Conservation (phyloP, 2,888 invertebrate species). For the Megaustenia siamemsis region DNA sequence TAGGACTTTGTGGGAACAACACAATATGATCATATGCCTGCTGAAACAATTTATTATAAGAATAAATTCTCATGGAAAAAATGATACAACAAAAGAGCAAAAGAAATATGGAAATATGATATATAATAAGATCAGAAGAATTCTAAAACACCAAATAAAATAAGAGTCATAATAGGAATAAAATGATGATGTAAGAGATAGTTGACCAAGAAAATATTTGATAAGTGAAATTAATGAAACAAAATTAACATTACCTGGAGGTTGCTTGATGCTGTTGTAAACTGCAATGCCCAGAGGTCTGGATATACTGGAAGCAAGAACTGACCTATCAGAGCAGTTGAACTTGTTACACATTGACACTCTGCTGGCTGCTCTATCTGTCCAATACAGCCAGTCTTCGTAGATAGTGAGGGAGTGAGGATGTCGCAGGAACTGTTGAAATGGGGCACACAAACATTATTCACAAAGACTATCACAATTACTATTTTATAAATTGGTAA, state of each 20-base stretch:
- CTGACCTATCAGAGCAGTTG: slow-evolving; percentile 93
- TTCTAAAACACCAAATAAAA: too few species aligned
- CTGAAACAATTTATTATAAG: too few species aligned
- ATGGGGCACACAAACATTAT: too few species aligned
- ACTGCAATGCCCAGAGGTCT: slow-evolving; percentile 96
- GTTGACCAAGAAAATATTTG: not conserved
- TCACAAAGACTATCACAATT: too few species aligned
- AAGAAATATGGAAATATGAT: too few species aligned
- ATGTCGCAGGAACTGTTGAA: slow-evolving; percentile 91
- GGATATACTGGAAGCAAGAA: slow-evolving; percentile 95
- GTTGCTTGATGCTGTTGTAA: slow-evolving; percentile 96
- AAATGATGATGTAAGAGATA: not conserved
- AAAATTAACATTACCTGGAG: slow-evolving; percentile 77
- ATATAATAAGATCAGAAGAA: too few species aligned
- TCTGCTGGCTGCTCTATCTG: slow-evolving; percentile 90
- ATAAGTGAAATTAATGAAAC: not conserved
- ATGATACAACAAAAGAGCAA: too few species aligned
- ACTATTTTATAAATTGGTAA: too few species aligned
- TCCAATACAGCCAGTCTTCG: slow-evolving; percentile 82
- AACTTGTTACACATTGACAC: slow-evolving; percentile 86
- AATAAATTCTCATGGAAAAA: too few species aligned
- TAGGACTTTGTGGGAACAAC: too few species aligned
- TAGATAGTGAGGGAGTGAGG: slow-evolving; percentile 86
- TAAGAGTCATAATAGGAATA: too few species aligned
- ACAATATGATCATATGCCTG: too few species aligned